A percentile compares a stretch with the other conserved stretches of the same genome.
Conservation (phyloP, 2,888 invertebrate species). For the Macrosiphum euphorbiae region DNA sequence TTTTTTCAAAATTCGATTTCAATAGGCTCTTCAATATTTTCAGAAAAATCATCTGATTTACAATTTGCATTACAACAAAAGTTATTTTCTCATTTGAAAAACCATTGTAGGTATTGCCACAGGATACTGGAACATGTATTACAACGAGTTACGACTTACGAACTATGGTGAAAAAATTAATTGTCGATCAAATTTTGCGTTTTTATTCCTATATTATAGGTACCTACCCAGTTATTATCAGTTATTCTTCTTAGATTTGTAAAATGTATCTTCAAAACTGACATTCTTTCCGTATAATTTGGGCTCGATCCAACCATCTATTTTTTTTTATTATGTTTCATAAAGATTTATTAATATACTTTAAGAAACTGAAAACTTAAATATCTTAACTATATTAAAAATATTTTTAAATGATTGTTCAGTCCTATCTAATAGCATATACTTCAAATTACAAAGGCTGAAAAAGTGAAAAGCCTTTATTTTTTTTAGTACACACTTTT, state of each 20-base stretch:
- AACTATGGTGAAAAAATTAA: too few species aligned
- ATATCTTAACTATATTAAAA: background rate
- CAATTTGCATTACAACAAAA: too few species aligned
- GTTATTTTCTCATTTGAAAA: too few species aligned
- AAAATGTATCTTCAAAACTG: background rate
- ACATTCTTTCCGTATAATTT: background rate
- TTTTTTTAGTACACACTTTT: background rate
- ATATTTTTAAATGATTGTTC: background rate
- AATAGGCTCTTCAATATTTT: too few species aligned
- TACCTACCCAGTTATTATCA: background rate
- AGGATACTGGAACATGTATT: too few species aligned
- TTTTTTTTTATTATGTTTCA: background rate
- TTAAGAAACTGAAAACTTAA: background rate
- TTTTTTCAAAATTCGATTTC: too few species aligned
- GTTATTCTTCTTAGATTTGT: background rate
- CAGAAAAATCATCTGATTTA: too few species aligned
- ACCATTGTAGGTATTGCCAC: too few species aligned
- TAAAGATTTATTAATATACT: conserved; percentile 16
- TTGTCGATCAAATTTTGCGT: background rate
- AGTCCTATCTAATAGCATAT: background rate
- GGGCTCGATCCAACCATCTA: background rate
- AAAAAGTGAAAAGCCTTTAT: background rate
- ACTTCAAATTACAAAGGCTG: background rate
- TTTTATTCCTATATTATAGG: background rate
- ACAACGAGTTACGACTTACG: too few species aligned